A percentile compares a stretch with the other conserved stretches of the same genome.
Conservation (phyloP, 2,797 vertebrate species). For the Cottoperca gobio region DNA sequence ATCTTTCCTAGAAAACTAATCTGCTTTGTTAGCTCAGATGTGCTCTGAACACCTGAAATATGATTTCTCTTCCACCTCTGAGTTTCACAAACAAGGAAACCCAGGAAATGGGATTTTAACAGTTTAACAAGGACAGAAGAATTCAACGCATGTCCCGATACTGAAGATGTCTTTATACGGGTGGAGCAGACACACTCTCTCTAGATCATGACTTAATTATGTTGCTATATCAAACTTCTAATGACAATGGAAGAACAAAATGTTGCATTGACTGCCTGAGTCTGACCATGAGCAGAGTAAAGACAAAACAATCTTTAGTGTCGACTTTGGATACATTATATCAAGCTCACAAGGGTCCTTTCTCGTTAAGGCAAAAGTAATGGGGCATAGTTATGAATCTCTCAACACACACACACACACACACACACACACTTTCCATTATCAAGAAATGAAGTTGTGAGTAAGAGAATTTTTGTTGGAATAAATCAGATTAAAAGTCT, state of each 20-base stretch:
- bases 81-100: constrained; percentile 40
- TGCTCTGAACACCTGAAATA: constrained; percentile 40
- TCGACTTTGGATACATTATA: not conserved
- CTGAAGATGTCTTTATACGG: not conserved
- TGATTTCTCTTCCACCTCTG: constrained; percentile 27
- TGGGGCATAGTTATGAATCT: not conserved
- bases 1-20: constrained; percentile 36
- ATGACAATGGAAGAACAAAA: not conserved
- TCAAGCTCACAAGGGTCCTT: not conserved
- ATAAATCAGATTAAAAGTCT: not conserved
- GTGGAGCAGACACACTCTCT: not conserved
- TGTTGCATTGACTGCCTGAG: not conserved
- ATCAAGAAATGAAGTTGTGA: not conserved
- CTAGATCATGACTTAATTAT: constrained; percentile 28
- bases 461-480: too few relatives aligned
- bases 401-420: not conserved
- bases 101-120: constrained; percentile 46
- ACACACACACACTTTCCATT: not conserved
- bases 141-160: constrained; percentile 23
- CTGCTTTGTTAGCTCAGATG: constrained; percentile 50
- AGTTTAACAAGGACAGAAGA: constrained; percentile 41
- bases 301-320: not conserved
- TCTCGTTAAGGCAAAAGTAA: not conserved
- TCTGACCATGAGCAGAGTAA: not conserved
- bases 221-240: constrained; percentile 14